Evolutionary conservation across 1,140 invertebrate species (phyloP).

Genomic region (Habropoda laboriosa): DNA sequence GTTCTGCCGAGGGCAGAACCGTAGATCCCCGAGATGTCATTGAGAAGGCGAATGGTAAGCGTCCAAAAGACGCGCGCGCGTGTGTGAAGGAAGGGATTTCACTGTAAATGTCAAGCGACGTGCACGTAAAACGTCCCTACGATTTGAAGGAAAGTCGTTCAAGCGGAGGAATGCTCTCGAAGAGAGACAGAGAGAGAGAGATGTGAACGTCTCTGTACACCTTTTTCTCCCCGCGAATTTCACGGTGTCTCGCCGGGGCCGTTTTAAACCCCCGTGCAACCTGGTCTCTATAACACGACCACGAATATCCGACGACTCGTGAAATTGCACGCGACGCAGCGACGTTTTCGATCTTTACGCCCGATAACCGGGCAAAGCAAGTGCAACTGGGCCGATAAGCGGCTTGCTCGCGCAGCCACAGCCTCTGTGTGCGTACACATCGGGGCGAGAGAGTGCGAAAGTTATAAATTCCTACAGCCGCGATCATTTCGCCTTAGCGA

Average conservation of each 20-base stretch:
- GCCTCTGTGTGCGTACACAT: too few species aligned
- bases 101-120: slow-evolving; percentile 64
- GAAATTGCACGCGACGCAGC: slow-evolving; percentile 39
- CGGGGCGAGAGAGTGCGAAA: slow-evolving; percentile 6
- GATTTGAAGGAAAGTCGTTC: slow-evolving; percentile 69
- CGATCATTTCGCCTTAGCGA: slow-evolving; percentile 31
- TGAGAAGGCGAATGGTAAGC: slow-evolving; percentile 58
- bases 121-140: slow-evolving; percentile 52
- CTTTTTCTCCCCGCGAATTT: too few species aligned
- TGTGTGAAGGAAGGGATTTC: slow-evolving; percentile 50
- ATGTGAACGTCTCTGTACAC: too few species aligned
- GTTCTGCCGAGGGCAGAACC: slow-evolving; percentile 42
- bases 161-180: background rate
- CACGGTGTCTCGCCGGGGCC: too few species aligned
- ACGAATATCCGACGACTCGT: slow-evolving; percentile 37
- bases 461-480: slow-evolving; percentile 35
- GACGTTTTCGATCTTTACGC: slow-evolving; percentile 43
- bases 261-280: background rate
- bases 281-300: too few species aligned
- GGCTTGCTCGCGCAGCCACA: background rate
- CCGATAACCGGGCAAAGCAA: slow-evolving; percentile 35
- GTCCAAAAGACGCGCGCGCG: too few species aligned
- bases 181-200: background rate
- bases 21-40: slow-evolving; percentile 63
- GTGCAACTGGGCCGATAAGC: slow-evolving; percentile 37